A percentile compares a stretch with the other conserved stretches of the same genome.
Evolutionary conservation across 2,113 vertebrate genomes (phyloP).

Genomic region (Pandion haliaetus): DNA sequence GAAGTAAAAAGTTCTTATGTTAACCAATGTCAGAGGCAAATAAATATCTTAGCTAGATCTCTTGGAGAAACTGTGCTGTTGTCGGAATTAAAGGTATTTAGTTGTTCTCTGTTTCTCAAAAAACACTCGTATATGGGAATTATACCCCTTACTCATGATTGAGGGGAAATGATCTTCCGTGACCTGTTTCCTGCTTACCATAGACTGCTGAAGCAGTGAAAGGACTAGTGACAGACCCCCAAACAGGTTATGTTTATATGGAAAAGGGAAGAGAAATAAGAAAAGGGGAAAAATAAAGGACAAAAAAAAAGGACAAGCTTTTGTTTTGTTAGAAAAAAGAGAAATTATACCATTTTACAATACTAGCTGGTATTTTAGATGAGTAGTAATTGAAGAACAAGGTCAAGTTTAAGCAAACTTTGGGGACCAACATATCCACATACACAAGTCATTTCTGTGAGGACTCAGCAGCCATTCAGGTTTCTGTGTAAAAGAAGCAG

Average conservation of each 20-base stretch:
- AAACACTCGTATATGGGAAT: background rate
- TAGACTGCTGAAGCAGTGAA: background rate
- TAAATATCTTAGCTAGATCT: background rate
- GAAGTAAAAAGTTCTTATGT: background rate
- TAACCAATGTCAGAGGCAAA: background rate
- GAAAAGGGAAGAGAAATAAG: background rate
- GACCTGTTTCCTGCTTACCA: background rate
- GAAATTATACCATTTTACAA: background rate
- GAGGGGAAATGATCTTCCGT: background rate
- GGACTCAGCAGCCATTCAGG: background rate
- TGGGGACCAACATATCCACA: background rate
- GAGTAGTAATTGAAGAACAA: background rate
- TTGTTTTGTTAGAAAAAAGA: background rate
- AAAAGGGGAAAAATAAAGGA: too few species aligned
- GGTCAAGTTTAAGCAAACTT: background rate
- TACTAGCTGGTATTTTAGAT: background rate
- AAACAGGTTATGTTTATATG: background rate
- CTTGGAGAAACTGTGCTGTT: background rate
- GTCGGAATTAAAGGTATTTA: background rate
- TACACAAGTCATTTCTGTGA: background rate
- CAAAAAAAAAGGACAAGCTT: fast-evolving
- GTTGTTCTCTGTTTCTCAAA: background rate
- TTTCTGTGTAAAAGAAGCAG: background rate
- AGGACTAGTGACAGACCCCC: background rate
- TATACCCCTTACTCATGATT: background rate